Evolutionary conservation across 1,140 invertebrate species (phyloP), one percentile per base, ranked within the genome.

Genomic region (Zaprionus capensis): DNA sequence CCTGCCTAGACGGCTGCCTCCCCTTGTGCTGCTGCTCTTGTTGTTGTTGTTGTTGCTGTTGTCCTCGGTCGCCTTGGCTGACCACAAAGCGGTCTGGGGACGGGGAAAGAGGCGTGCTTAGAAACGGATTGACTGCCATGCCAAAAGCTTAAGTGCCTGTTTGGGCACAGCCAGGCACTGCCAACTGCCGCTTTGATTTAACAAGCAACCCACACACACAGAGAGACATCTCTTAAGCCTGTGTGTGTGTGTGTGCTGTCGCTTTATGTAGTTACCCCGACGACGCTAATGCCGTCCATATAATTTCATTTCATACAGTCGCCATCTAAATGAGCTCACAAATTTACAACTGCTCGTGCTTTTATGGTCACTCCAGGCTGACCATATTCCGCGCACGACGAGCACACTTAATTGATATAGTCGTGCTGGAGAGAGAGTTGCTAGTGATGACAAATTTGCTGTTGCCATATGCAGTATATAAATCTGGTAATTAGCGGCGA

Each of bases 121-220:
- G 85, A 77, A 81, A 75, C 85, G 85, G 84, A 88, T 88, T 88
- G 84, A 88, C 84, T 84, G 81, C 78, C 81, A 88, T 84, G 78
- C 85, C 85, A 88, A 81, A 86, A 90, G 84, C 85, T 88, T 88
- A 88, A 88, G 84, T 88, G 84, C 71, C 85, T 90, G 70, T 73
- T 46, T 81, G 80, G 68, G 69, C 61, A 34, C 31, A 34, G 61
- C 70, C 56, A 67, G 56, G 76, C 78, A 74, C 72, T 75, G 78
- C 67, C 85, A 84, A 68, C 68, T 59, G 75, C 71, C 57, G 74
- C 80, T 71, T 71, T 77, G 75, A 77, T 77, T 77, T 77, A 77
- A 77, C 81, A 64, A 88, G 73, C 73, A 53, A 67, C 79, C 24
- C 64, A 67, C 64, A 78, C 68, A 44, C 17, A 26, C 59, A 62